These are phyloP conservation scores for Aegotheles bennettii DNA, from an alignment of 2,113 vertebrate species.

Conservation along the genomic window DNA sequence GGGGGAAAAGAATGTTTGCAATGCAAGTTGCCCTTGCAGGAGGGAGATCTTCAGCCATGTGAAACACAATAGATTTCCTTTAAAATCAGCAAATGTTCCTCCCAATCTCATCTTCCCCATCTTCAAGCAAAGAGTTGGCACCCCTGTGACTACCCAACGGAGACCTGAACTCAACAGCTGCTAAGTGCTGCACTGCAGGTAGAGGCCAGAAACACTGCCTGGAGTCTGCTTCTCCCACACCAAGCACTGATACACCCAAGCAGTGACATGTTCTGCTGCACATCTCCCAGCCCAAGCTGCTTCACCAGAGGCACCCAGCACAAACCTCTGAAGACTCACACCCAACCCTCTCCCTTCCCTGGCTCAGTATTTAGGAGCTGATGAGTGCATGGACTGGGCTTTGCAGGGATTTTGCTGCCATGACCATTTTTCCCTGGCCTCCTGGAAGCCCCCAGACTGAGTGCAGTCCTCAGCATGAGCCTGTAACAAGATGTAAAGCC, in stretches of 20 bases:
- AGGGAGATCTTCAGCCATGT: background rate
- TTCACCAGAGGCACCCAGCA: background rate
- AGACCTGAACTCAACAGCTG: background rate
- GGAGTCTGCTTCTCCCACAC: background rate
- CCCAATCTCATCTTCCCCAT: background rate
- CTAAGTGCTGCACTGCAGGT: background rate
- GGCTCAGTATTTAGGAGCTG: background rate
- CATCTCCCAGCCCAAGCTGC: background rate
- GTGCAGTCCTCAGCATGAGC: background rate
- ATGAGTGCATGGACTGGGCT: accelerated
- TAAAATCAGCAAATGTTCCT: background rate
- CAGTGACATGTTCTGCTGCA: background rate
- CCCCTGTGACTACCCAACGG: accelerated
- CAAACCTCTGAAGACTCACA: background rate
- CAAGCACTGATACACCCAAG: background rate
- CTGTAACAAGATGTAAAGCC: background rate
- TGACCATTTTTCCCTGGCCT: background rate
- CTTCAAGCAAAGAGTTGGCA: background rate
- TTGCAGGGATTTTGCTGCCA: background rate
- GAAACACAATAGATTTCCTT: background rate
- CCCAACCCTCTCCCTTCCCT: background rate
- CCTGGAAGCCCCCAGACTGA: background rate
- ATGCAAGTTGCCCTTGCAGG: background rate
- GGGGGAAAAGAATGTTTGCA: background rate
- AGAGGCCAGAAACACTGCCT: background rate